Conservation (phyloP, 2,888 invertebrate species). For the Conops quadrifasciatus region DNA sequence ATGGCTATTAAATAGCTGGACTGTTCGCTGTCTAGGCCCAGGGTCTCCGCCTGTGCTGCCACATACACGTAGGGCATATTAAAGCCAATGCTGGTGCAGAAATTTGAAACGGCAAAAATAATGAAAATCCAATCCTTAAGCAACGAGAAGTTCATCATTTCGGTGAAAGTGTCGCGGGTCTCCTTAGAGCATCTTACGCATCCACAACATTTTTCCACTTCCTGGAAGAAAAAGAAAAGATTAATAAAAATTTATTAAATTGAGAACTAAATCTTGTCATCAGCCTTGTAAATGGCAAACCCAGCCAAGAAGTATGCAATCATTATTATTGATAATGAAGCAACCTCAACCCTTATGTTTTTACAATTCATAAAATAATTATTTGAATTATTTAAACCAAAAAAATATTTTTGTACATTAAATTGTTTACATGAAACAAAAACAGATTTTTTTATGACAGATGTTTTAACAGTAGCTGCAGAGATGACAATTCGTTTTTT, state of each 20-base stretch:
- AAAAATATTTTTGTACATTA: too few species aligned
- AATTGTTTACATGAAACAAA: too few species aligned
- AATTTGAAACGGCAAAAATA: conserved; percentile 91
- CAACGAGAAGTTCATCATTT: conserved; percentile 88
- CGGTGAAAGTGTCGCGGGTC: conserved; percentile 74
- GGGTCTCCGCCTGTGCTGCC: conserved; percentile 74
- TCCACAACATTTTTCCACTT: conserved; percentile 66
- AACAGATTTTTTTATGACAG: too few species aligned
- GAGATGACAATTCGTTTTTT: too few species aligned
- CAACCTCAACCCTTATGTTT: too few species aligned
- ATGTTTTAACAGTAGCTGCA: too few species aligned
- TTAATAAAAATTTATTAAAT: not conserved
- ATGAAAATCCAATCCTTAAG: conserved; percentile 87
- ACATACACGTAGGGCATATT: conserved; percentile 92
- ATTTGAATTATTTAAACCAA: too few species aligned
- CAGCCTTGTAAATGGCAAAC: not conserved
- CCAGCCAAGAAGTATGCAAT: not conserved
- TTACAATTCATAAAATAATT: too few species aligned
- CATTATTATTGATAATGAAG: too few species aligned
- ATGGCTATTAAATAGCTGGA: conserved; percentile 79
- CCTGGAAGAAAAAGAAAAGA: conserved; percentile 44
- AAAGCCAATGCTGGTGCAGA: conserved; percentile 87
- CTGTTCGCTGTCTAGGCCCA: conserved; percentile 69
- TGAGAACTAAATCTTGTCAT: not conserved
- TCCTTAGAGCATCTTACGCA: conserved; percentile 76